phyloP scores from a whole-genome alignment of 2,797 vertebrate genomes.

The Sebastes dallii region DNA sequence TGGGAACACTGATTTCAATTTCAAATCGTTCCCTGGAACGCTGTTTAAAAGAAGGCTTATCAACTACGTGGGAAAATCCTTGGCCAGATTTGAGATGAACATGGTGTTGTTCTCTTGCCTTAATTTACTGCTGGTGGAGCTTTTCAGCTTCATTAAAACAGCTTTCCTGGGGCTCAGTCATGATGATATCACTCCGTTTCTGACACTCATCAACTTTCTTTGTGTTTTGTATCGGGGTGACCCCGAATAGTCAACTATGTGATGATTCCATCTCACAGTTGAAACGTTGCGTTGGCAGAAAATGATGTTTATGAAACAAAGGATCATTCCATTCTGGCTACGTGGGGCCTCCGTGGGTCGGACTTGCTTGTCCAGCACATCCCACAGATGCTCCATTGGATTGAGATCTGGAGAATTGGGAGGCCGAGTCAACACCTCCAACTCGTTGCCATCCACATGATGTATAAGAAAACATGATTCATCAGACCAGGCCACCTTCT shows the following conservation, averaged over 20 bases:
- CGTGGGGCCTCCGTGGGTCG: no score
- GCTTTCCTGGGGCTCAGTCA: slow-evolving; percentile 7
- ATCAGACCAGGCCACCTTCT: no score
- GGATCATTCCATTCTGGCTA: not conserved
- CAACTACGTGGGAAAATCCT: slow-evolving; percentile 35
- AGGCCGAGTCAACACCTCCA: no score
- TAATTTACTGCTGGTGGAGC: slow-evolving; percentile 35
- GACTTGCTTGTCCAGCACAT: no score
- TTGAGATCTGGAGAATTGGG: no score
- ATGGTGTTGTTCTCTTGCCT: not conserved
- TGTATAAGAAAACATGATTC: no score
- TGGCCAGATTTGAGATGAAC: slow-evolving; percentile 48
- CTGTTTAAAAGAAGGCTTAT: slow-evolving; percentile 53
- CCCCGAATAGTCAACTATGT: not conserved
- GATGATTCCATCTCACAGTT: not conserved
- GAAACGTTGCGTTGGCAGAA: not conserved
- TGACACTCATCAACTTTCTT: not conserved
- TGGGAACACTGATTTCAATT: slow-evolving; percentile 61
- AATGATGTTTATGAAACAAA: not conserved
- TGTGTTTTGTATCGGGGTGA: not conserved
- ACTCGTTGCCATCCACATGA: no score
- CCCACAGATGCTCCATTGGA: no score
- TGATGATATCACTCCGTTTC: not conserved
- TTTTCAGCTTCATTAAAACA: slow-evolving; percentile 46
- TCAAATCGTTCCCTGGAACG: slow-evolving; percentile 55